Base-by-base conservation (phyloP, 2,113 vertebrate genomes). In the Limnothrissa miodon region DNA sequence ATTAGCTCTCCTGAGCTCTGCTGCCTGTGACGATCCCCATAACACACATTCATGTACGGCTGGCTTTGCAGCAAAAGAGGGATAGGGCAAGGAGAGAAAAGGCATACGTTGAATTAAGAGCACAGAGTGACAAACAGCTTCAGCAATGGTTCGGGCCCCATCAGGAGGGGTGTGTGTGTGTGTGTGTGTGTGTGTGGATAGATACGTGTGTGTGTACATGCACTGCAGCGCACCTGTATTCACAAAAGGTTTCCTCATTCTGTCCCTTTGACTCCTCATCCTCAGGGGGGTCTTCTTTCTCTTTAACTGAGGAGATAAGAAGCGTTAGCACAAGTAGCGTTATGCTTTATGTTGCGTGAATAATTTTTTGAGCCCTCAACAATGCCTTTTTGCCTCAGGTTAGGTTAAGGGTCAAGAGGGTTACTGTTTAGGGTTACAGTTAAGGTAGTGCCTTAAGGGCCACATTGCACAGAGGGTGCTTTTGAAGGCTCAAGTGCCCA, bases 171-270 rank as follows among this genome's bases (percentile, higher is more conserved):
- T 17, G 11, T 48, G 13, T 48, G 11, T 48, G 46, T 48, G 46
- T 48, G 46, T 48, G 46, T 15, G 11, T 19, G 46, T 48, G 46
- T 48, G 46, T 48, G 46, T 48, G 46, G 8, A 13, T 46, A 13
- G 8, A 13, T 48, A 15, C 2, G 46, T 48, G 46, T 48, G 46
- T 19, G 46, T 48, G 46, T 48, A 15, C 17, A 15, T 48, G 46
- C 2, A 17, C 15, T 3, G 51, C 89, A 33, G 36, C 92, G 96
- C 95, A 98, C 98, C 98, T 98, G 95, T 96, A 97, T 94, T 98
- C 96, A 87, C 95, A 96, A 90, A 96, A 96, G 80, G 95, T 96
- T 90, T 97, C 96, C 89, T 97, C 96, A 91, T 96, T 96, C 90
- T 94, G 93, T 87, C 89, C 93, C 81, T 95, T 95, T 85, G 96